Conservation (phyloP, 1,140 invertebrate genomes). For the Centruroides sculpturatus region DNA sequence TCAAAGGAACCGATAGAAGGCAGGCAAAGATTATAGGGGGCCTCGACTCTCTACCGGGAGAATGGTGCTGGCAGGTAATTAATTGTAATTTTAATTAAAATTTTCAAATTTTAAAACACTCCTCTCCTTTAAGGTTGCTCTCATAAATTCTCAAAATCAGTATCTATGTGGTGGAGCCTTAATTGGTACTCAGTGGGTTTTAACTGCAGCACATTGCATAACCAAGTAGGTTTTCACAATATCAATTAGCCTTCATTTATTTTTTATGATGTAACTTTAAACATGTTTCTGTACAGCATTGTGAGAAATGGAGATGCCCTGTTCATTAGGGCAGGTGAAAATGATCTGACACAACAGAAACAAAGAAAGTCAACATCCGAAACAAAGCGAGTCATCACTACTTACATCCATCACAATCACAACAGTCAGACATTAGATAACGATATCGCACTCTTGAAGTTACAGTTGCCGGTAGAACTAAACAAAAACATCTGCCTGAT, state of each 20-base stretch:
- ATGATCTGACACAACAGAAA: conserved; percentile 55
- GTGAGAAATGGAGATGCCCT: conserved; percentile 77
- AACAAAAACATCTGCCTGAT: conserved; percentile 42
- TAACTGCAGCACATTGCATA: conserved; percentile 91
- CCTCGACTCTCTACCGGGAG: conserved; percentile 68
- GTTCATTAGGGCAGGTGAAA: conserved; percentile 82
- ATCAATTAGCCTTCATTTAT: no score
- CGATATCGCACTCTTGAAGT: conserved; percentile 83
- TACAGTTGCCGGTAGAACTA: conserved; percentile 42
- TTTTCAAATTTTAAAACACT: no score
- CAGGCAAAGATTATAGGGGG: conserved; percentile 55
- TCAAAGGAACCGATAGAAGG: conserved; percentile 15
- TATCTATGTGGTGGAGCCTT: conserved; percentile 86
- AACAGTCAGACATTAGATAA: conserved; percentile 91
- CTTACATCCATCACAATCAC: conserved; percentile 92
- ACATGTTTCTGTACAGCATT: conserved; percentile 41
- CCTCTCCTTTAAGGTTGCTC: conserved; percentile 37
- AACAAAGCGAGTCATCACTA: conserved; percentile 71
- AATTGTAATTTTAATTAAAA: no score
- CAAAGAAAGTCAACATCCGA: conserved; percentile 75
- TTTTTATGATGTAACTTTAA: no score
- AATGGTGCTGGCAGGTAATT: conserved; percentile 81
- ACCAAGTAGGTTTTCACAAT: conserved; percentile 53
- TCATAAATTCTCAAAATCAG: conserved; percentile 83
- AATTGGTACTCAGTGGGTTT: conserved; percentile 82